Percentiles rank a stretch among this genome's conserved stretches.
phyloP scores from a whole-genome alignment of 1,140 invertebrate species.

The Trichoplusia ni region DNA sequence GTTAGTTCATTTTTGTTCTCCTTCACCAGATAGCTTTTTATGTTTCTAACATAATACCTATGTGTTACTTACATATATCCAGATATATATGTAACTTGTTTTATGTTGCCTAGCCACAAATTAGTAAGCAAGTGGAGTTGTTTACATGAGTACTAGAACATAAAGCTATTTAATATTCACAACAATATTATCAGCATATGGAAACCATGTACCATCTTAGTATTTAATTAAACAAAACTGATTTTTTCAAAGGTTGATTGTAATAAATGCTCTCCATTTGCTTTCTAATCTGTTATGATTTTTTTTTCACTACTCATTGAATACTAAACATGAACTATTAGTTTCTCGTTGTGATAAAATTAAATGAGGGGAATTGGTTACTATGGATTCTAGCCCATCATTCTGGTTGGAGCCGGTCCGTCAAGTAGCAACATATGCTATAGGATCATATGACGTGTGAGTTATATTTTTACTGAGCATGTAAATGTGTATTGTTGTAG shows the following conservation, averaged over 20 bases:
- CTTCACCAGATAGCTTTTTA: background rate
- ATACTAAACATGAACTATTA: background rate
- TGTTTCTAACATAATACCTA: too few relatives aligned
- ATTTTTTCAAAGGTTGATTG: too few relatives aligned
- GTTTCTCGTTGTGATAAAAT: too few relatives aligned
- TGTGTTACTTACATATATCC: too few relatives aligned
- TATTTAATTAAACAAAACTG: too few relatives aligned
- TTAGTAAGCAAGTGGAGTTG: background rate
- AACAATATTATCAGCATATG: too few relatives aligned
- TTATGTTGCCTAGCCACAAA: background rate
- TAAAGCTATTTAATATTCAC: background rate
- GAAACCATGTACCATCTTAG: too few relatives aligned
- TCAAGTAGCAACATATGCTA: background rate
- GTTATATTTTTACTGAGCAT: conserved; percentile 2
- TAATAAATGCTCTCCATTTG: background rate
- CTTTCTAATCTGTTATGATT: background rate
- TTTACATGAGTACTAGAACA: background rate
- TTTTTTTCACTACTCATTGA: background rate
- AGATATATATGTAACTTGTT: background rate
- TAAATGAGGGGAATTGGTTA: background rate
- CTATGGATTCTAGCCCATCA: conserved; percentile 16
- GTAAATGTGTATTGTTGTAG: conserved; percentile 3
- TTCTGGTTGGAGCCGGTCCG: conserved; percentile 5
- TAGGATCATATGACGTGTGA: conserved; percentile 7
- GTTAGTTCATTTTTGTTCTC: conserved; percentile 45